phyloP scores from a whole-genome alignment of 2,113 vertebrate species.

The Brachypodius melanocephalos region DNA sequence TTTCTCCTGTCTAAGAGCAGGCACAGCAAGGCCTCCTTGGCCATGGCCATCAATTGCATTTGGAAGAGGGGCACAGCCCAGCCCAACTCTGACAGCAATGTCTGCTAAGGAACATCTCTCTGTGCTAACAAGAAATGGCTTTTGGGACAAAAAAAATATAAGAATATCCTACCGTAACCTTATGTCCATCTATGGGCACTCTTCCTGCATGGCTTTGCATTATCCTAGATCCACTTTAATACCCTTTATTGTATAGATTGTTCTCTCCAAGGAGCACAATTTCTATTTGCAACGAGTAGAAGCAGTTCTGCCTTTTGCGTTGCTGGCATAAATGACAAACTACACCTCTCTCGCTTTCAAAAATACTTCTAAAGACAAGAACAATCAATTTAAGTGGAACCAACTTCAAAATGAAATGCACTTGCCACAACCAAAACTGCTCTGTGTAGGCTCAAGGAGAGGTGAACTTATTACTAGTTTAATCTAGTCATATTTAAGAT shows the following conservation, averaged over 20 bases:
- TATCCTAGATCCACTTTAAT: not conserved
- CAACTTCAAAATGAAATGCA: slow-evolving; percentile 63
- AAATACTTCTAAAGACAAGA: slow-evolving; percentile 51
- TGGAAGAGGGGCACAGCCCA: not conserved
- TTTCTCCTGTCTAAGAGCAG: not conserved
- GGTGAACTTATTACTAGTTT: slow-evolving; percentile 68
- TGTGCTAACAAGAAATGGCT: not conserved
- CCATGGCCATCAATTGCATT: not conserved
- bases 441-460: slow-evolving; percentile 45
- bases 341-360: slow-evolving; percentile 7
- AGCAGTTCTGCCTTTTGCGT: fast-evolving
- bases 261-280: not conserved
- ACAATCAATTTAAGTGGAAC: slow-evolving; percentile 72
- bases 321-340: not conserved
- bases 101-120: not conserved
- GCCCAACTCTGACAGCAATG: fast-evolving
- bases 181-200: fast-evolving
- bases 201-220: not conserved
- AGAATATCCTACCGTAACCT: not conserved
- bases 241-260: not conserved
- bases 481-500: slow-evolving; percentile 72
- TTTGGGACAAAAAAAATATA: not conserved
- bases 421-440: slow-evolving; percentile 52
- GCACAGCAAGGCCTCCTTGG: not conserved
- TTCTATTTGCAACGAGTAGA: not conserved